These are phyloP conservation scores for Acomys russatus DNA, from an alignment of 2,797 vertebrate species.

Conservation along the genomic window DNA sequence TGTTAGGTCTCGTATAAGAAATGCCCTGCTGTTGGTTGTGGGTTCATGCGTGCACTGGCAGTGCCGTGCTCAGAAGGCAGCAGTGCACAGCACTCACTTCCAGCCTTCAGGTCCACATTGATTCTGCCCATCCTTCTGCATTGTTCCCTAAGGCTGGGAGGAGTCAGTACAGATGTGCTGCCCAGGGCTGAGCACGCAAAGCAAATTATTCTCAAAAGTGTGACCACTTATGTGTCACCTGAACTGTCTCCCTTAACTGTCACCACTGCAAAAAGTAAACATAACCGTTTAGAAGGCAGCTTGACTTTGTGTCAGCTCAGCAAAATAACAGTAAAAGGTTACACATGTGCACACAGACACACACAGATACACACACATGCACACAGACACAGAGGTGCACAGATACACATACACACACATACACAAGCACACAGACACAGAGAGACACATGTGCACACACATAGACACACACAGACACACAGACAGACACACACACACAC, in stretches of 20 bases:
- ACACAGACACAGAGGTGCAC: not conserved
- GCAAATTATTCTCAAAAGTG: not conserved
- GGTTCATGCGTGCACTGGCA: not conserved
- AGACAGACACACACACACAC: not conserved
- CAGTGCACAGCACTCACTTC: not conserved
- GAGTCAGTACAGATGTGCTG: not conserved
- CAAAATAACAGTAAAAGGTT: not conserved
- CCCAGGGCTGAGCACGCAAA: not conserved
- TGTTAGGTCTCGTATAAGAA: not conserved
- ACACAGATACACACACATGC: accelerated
- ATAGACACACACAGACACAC: not conserved
- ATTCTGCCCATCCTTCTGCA: not conserved
- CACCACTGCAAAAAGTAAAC: not conserved
- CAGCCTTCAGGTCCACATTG: not conserved
- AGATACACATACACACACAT: too few relatives aligned
- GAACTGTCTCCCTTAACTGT: too few relatives aligned
- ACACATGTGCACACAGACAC: not conserved
- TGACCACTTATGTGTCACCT: not conserved
- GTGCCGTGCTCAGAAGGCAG: not conserved
- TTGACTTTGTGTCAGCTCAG: not conserved
- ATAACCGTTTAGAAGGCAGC: not conserved
- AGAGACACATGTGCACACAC: not conserved
- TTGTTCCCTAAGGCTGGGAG: not conserved
- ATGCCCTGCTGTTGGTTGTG: not conserved
- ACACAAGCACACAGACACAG: too few relatives aligned